These are phyloP conservation scores for Azorinus chamasolen DNA, from an alignment of 2,888 invertebrate species.

Conservation along the genomic window DNA sequence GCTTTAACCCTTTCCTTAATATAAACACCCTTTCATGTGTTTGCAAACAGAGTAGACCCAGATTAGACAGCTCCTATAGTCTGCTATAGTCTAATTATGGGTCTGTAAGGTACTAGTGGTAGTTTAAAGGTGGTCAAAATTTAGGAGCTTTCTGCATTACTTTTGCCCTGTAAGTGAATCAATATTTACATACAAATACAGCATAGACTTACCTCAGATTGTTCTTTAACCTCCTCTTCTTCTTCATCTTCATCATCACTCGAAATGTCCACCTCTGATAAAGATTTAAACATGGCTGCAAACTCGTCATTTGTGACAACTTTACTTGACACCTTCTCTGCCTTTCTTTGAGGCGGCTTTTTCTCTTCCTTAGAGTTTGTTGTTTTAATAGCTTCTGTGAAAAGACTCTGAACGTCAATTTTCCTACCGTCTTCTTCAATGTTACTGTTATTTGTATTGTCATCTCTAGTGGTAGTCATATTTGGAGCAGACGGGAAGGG, in stretches of 20 bases:
- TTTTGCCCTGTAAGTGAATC: too few relatives aligned
- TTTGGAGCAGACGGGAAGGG: slow-evolving; percentile 71
- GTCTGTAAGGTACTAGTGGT: too few relatives aligned
- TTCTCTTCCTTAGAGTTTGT: neutral
- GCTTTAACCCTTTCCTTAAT: too few relatives aligned
- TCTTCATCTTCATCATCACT: slow-evolving; percentile 21
- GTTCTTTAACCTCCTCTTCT: neutral
- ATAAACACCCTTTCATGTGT: too few relatives aligned
- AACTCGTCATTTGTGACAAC: slow-evolving; percentile 68
- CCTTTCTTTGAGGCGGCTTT: neutral
- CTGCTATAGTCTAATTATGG: too few relatives aligned
- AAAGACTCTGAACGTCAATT: neutral
- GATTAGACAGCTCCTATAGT: too few relatives aligned
- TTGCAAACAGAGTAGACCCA: too few relatives aligned
- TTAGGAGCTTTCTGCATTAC: too few relatives aligned
- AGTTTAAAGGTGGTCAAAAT: too few relatives aligned
- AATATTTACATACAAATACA: too few relatives aligned
- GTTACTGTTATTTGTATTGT: slow-evolving; percentile 30
- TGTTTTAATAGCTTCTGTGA: neutral
- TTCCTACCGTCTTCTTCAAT: slow-evolving; percentile 1
- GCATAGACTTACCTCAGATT: slow-evolving; percentile 9
- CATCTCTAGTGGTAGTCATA: slow-evolving; percentile 20
- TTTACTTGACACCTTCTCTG: slow-evolving; percentile 27
- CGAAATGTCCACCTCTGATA: slow-evolving; percentile 50
- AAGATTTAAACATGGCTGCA: slow-evolving; percentile 68